These are phyloP conservation scores for Sinhomidia bicolor DNA, from an alignment of 2,888 invertebrate genomes.

Conservation along the genomic window DNA sequence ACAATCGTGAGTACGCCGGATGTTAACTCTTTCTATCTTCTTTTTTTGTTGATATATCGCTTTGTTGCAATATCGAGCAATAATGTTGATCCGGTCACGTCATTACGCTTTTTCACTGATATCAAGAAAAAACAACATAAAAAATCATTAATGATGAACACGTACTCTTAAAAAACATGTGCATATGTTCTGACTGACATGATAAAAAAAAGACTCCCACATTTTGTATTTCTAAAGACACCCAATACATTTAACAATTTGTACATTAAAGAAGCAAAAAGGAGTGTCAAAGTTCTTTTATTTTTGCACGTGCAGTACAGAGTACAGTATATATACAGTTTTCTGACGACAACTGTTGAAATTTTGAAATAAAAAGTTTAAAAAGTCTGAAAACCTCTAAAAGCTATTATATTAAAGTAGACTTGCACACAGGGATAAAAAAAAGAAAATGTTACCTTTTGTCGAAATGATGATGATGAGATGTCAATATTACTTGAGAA, in stretches of 20 bases:
- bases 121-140: neutral
- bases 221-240: no score
- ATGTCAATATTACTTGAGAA: constrained; percentile 32
- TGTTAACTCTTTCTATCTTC: constrained; percentile 19
- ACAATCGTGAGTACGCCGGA: constrained; percentile 58
- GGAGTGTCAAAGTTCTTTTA: constrained; percentile 12
- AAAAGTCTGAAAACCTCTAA: neutral
- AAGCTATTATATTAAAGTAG: neutral
- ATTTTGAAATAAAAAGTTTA: neutral
- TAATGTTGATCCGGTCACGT: constrained; percentile 70
- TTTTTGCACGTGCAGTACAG: constrained; percentile 32
- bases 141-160: constrained; percentile 37
- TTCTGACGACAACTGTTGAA: constrained; percentile 43
- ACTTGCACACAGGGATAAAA: neutral
- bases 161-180: neutral
- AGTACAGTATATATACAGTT: neutral
- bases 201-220: neutral
- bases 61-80: constrained; percentile 18
- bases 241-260: neutral
- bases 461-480: neutral
- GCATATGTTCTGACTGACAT: neutral
- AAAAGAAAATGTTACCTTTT: constrained; percentile 10
- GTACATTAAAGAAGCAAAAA: neutral
- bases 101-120: constrained; percentile 10
- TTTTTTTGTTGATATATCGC: neutral